Evolutionary conservation across 1,140 invertebrate species (phyloP), one percentile per base, ranked within the genome.

Genomic region (Anastrepha obliqua): DNA sequence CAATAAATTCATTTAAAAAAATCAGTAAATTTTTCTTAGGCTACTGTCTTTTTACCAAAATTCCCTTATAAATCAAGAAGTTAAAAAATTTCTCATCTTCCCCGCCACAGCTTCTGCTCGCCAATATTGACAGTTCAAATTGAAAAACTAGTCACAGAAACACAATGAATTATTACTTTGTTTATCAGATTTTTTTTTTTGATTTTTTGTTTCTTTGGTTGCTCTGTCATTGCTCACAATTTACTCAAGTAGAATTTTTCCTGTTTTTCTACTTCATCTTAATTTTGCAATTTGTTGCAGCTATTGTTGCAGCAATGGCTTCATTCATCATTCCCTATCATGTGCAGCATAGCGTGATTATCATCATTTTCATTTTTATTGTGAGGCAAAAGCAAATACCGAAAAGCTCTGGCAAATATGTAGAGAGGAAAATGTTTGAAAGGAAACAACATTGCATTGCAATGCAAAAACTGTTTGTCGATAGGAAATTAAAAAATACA

Each of bases 301-400:
- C 29, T 67, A 5, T 39, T 29, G 51, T 81, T 81, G 67, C 42
- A 47, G 67, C 39, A 74, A 81, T 81, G 55, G 55, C 47, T 55
- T 55, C 47, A 81, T 55, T 55, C 47, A 55, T 81, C 74, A 81
- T 81, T 13, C 44, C 9, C 17, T 11, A 81, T 81, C n/a, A 20
- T 20, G 47, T 81, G 74, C 47, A 55, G 47, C 20, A 3, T 51
- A n/a, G n/a, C 47, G 47, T 81, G 47, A 29, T 81, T 29, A 55
- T 81, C 17, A 81, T 29, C 47, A 81, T 81, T 81, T 74, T 81
- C 74, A 81, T 81, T 55, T n/a, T 20, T 13, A 47, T 47, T 74
- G 11, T 7, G 15, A 7, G 17, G 70, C 17, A 55, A 55, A 74
- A 17, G 42, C 11, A 47, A 47, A n/a, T 42, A 42, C 44, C 44